Percentiles rank a stretch among this genome's conserved stretches.
Conservation (phyloP, 2,113 vertebrate genomes). For the Phaetusa simplex region DNA sequence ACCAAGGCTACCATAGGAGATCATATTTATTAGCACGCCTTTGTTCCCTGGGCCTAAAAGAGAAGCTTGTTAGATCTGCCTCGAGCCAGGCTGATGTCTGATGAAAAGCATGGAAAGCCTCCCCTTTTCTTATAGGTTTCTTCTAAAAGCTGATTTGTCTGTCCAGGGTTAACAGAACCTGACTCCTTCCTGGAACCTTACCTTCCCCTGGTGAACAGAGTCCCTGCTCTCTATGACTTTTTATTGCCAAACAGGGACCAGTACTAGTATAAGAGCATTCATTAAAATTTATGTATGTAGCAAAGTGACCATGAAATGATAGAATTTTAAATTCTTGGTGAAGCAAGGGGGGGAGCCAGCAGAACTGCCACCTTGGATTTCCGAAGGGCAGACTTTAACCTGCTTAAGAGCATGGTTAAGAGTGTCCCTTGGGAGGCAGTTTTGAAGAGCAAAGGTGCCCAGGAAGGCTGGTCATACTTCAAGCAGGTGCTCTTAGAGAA, state of each 20-base stretch:
- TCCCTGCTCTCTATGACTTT: not conserved
- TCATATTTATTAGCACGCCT: not conserved
- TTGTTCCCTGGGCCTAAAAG: not conserved
- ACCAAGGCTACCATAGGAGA: not conserved
- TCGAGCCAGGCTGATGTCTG: not conserved
- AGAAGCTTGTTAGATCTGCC: not conserved
- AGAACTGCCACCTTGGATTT: too few species aligned
- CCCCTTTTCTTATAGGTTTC: not conserved
- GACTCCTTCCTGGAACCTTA: not conserved
- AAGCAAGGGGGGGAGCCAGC: too few species aligned
- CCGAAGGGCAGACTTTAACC: too few species aligned
- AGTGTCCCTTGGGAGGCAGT: too few species aligned
- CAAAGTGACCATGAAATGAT: too few species aligned
- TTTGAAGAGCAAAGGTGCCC: too few species aligned
- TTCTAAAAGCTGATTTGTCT: not conserved
- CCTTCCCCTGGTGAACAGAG: not conserved
- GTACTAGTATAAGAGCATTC: not conserved
- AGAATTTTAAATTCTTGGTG: too few species aligned
- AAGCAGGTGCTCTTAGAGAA: too few species aligned
- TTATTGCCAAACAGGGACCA: not conserved
- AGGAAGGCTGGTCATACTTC: too few species aligned
- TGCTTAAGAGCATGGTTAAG: too few species aligned
- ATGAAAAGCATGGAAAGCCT: not conserved
- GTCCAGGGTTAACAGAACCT: not conserved
- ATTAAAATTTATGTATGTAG: not conserved